Base-by-base conservation (phyloP, 2,113 vertebrate species). In the Sphaerodactylus townsendi region DNA sequence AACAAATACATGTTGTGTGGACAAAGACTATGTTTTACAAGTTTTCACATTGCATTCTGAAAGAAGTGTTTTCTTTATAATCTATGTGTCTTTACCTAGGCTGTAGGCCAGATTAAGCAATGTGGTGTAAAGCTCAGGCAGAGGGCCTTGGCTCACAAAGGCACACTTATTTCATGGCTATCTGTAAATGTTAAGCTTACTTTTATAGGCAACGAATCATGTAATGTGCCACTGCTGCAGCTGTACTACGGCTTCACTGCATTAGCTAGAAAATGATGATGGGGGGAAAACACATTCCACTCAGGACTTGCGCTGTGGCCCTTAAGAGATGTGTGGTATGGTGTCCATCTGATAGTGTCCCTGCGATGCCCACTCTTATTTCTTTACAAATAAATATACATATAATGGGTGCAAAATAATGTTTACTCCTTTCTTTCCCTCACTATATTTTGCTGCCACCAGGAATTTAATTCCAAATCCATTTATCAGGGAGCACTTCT, bases 1-100 rank as follows among this genome's bases (percentile, higher is more conserved):
- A 89, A 83, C 28, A 83, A 90, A 88, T 89, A 88, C 87, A 91
- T 82, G 80, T 89, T 91, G 85, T 89, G 90, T 86, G 90, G 85
- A 93, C 86, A 95, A 93, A 92, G 79, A 84, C 88, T 77, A 72
- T 88, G 79, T 89, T 93, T 94, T 92, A 91, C 87, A 93, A 87
- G 84, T 83, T 85, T 93, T 90, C 91, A 92, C 85, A 84, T 64
- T 0, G 2, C 77, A 92, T 93, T 93, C 79, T 90, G 84, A 87
- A 92, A 92, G 64, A 64, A 89, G 83, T 95, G 90, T 94, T 95
- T 95, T 94, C 93, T 92, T 93, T 94, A 92, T 86, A 93, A 93
- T 93, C 90, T 88, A 69, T 88, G 81, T 87, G 87, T 93, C 94
- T 95, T 94, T 93, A 81, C 74, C 83, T 94, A 94, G 93, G 93